Evolutionary conservation across 2,797 vertebrate species (phyloP).

Genomic region (Myotis planiceps): DNA sequence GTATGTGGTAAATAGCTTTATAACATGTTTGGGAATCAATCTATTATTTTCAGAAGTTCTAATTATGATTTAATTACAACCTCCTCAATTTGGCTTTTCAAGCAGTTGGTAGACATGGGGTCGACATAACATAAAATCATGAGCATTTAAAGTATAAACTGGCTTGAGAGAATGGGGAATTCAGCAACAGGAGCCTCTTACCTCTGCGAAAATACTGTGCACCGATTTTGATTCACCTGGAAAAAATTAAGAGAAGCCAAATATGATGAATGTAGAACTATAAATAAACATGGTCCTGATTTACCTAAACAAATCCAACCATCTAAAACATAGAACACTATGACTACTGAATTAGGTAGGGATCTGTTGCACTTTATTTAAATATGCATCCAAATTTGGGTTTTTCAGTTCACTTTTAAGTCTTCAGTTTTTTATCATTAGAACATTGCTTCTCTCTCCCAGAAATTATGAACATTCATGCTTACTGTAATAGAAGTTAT

Average conservation of each 20-base stretch:
- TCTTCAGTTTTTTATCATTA: background rate
- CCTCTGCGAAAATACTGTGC: background rate
- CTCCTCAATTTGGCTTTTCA: background rate
- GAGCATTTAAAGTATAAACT: background rate
- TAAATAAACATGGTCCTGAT: background rate
- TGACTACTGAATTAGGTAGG: background rate
- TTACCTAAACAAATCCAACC: constrained; percentile 13
- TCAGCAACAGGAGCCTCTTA: background rate
- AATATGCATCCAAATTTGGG: background rate
- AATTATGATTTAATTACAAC: background rate
- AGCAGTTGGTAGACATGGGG: rapidly evolving
- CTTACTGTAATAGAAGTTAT: background rate
- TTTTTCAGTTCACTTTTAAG: background rate
- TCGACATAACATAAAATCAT: background rate
- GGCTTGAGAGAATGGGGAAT: background rate
- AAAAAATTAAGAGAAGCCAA: constrained; percentile 32
- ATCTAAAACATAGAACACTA: background rate
- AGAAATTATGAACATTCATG: background rate
- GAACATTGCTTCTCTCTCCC: background rate
- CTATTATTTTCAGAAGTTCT: background rate
- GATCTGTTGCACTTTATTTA: background rate
- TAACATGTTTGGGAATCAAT: background rate
- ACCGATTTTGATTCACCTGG: background rate
- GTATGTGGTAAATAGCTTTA: background rate
- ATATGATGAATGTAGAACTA: background rate